Conservation (phyloP, 2,888 invertebrate species). For the Agrilus cyanescens region DNA sequence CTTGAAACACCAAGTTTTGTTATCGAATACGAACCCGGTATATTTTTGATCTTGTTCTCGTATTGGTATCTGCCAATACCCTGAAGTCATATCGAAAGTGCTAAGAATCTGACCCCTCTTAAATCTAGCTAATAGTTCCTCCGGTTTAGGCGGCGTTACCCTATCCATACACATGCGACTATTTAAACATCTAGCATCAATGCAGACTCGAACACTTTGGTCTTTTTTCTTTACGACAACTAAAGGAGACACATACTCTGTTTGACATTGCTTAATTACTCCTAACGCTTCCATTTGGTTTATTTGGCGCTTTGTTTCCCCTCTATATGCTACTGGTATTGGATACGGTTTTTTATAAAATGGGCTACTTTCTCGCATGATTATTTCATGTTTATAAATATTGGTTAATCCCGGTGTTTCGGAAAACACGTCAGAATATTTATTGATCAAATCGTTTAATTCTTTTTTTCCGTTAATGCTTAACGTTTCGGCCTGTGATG, state of each 20-base stretch:
- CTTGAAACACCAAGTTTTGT: constrained; percentile 8
- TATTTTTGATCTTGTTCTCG: constrained; percentile 7
- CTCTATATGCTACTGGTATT: background rate
- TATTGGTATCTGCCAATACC: constrained; percentile 14
- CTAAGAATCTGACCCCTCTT: constrained; percentile 3
- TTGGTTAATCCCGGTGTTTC: background rate
- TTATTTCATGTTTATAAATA: background rate
- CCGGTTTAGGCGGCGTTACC: constrained; percentile 9
- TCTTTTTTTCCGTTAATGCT: too few species aligned
- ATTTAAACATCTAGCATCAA: constrained; percentile 14
- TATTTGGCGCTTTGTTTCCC: background rate
- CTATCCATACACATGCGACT: constrained; percentile 8
- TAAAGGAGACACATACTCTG: constrained; percentile 11
- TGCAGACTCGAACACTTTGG: constrained; percentile 10
- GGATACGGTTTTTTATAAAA: background rate
- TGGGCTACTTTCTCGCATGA: background rate
- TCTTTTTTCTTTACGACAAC: constrained; percentile 11
- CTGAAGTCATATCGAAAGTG: constrained; percentile 11
- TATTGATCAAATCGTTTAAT: too few species aligned
- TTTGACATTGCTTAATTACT: constrained; percentile 1
- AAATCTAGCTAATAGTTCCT: constrained; percentile 7
- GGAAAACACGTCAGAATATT: background rate
- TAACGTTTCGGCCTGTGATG: too few species aligned
- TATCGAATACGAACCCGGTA: constrained; percentile 12
- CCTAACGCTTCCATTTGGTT: constrained; percentile 10